These are phyloP conservation scores for Trichoplax adhaerens DNA, from an alignment of 37 sponge, comb jelly and placozoan genomes.

Conservation along the genomic window DNA sequence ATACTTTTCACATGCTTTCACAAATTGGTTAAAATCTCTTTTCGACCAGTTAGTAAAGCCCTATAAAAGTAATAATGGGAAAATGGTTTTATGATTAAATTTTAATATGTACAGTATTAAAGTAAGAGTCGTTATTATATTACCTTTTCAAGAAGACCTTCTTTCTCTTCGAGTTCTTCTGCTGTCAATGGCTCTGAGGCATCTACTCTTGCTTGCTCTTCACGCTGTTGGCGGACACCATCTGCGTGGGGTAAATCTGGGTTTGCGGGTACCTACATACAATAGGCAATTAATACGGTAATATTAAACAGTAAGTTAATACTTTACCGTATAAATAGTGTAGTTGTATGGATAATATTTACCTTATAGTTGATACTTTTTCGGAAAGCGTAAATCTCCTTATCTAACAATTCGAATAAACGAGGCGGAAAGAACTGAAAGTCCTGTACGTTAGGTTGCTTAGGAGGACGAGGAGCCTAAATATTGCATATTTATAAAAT, in stretches of 20 bases:
- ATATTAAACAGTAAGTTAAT: neutral
- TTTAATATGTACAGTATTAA: neutral
- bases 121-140: neutral
- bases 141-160: conserved; percentile 51
- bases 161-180: conserved; percentile 67
- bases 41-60: conserved; percentile 89
- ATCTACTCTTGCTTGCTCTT: conserved; percentile 88
- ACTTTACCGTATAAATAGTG: neutral
- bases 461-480: conserved; percentile 94
- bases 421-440: conserved; percentile 92
- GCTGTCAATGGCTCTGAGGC: conserved; percentile 72
- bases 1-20: conserved; percentile 76
- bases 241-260: conserved; percentile 72
- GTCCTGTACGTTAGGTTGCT: conserved; percentile 93
- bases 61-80: conserved; percentile 8
- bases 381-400: conserved; percentile 82
- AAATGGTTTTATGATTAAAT: neutral
- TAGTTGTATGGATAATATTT: neutral
- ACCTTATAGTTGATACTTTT: conserved; percentile 17
- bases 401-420: conserved; percentile 85
- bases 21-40: conserved; percentile 95
- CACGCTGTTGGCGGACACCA: conserved; percentile 31
- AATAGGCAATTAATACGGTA: neutral
- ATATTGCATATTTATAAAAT: neutral
- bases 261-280: conserved; percentile 56